Evolutionary conservation across 2,113 vertebrate species (phyloP), one percentile per base, ranked within the genome.

Genomic region (Crotophaga sulcirostris): DNA sequence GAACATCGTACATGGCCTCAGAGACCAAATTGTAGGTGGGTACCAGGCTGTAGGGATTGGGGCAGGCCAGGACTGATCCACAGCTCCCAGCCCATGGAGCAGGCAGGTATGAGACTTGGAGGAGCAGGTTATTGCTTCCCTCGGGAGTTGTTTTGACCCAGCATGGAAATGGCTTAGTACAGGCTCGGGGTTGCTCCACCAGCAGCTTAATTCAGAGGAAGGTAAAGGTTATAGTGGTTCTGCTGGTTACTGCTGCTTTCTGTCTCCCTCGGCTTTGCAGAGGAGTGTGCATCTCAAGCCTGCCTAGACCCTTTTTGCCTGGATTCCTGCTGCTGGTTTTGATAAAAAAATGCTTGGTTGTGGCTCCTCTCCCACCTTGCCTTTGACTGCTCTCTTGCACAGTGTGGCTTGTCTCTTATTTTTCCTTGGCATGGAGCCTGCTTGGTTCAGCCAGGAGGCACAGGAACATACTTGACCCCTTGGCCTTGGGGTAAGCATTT

Each of bases 1-100:
- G n/a, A n/a, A n/a, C n/a, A n/a, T n/a, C 40, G 1, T 56, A 24
- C 13, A 1, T 16, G 58, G 55, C 1, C 0, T 12, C 5, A 23
- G 25, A 42, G 36, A 66, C 75, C 36, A 31, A 33, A 8, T 4
- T 1, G 0, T 42, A 28, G 55, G 19, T 9, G 33, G 8, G 73
- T 44, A 6, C 19, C 5, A 7, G 59, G 23, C 33, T 26, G 52
- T 21, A 47, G 45, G 58, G 33, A 7, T 5, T 40, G n/a, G 26
- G 42, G 11, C 58, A 52, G 52, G 28, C 44, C 44, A 15, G 67
- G 55, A 17, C 34, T 11, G 40, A 49, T 31, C 38, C 23, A 8
- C n/a, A 47, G 16, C 56, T 83, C 64, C 44, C 38, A 23, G 49
- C 84, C 56, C 8, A 2, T 0, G 1, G 25, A 66, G 28, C 51